A percentile compares a stretch with the other conserved stretches of the same genome.
phyloP scores from a whole-genome alignment of 2,888 invertebrate species.

The Cyclophora albipunctata region DNA sequence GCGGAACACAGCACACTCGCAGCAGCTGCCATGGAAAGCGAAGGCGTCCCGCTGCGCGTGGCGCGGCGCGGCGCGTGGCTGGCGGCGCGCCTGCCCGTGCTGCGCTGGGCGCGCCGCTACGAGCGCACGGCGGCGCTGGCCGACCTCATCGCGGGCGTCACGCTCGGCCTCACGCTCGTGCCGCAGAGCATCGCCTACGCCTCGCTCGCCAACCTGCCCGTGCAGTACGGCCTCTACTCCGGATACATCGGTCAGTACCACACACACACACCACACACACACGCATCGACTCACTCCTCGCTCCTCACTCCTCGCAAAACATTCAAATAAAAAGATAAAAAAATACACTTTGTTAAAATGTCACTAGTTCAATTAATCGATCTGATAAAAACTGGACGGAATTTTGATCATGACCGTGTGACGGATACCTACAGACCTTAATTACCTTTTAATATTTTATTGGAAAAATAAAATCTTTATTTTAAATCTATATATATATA shows the following conservation, averaged over 20 bases:
- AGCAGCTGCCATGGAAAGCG: slow-evolving; percentile 9
- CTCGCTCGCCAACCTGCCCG: slow-evolving; percentile 86
- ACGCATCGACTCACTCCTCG: too few relatives aligned
- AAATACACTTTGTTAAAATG: too few relatives aligned
- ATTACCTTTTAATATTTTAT: too few relatives aligned
- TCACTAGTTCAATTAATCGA: too few relatives aligned
- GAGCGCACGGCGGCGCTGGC: slow-evolving; percentile 80
- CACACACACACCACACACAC: not conserved
- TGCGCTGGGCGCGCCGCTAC: slow-evolving; percentile 82
- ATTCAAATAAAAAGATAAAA: too few relatives aligned
- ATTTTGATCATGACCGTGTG: too few relatives aligned
- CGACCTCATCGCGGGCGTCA: slow-evolving; percentile 91
- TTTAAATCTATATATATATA: too few relatives aligned
- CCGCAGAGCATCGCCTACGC: slow-evolving; percentile 96
- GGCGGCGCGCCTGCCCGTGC: slow-evolving; percentile 58
- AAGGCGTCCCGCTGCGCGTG: slow-evolving; percentile 24
- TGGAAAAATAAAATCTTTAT: too few relatives aligned
- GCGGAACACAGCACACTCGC: too few relatives aligned
- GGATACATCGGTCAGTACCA: slow-evolving; percentile 83
- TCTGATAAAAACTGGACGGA: too few relatives aligned
- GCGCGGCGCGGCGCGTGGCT: slow-evolving; percentile 3
- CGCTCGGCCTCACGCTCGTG: slow-evolving; percentile 92
- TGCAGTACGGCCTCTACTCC: slow-evolving; percentile 95
- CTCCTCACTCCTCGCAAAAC: too few relatives aligned
- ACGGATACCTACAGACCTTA: too few relatives aligned